Conservation (phyloP, 1,140 invertebrate species). For the Drosophila elegans region DNA sequence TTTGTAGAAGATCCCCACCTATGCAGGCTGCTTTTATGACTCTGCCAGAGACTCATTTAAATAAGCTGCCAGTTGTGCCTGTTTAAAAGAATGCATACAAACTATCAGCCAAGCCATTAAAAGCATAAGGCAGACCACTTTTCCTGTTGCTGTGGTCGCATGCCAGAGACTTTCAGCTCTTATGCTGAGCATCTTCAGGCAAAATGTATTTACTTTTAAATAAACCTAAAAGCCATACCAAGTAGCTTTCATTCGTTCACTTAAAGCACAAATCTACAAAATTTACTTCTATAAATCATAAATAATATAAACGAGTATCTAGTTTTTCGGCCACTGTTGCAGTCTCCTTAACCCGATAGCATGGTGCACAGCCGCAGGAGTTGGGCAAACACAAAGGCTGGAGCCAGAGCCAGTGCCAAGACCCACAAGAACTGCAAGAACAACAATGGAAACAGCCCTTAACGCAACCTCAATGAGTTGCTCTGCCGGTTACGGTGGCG, state of each 20-base stretch:
- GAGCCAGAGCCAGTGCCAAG: neutral
- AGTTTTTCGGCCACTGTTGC: conserved; percentile 4
- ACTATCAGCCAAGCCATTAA: conserved; percentile 7
- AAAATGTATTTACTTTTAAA: too few relatives aligned
- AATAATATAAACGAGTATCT: neutral
- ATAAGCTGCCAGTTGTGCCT: conserved; percentile 54
- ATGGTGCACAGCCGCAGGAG: conserved; percentile 11
- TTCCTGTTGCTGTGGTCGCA: neutral
- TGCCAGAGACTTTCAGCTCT: neutral
- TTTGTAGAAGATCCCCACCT: conserved; percentile 19
- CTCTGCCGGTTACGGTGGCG: conserved; percentile 47
- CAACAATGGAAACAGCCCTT: conserved; percentile 51
- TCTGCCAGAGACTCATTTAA: conserved; percentile 54
- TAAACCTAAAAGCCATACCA: too few relatives aligned
- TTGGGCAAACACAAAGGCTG: conserved; percentile 29
- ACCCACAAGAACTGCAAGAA: conserved; percentile 34
- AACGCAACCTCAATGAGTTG: conserved; percentile 76
- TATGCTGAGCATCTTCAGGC: too few relatives aligned
- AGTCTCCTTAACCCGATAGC: neutral
- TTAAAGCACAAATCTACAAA: neutral
- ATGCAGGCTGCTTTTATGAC: conserved; percentile 24
- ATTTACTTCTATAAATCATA: conserved; percentile 2
- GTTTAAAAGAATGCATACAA: conserved; percentile 30
- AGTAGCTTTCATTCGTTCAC: neutral
- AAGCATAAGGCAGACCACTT: neutral